Conservation (phyloP, 2,888 invertebrate species). For the Ophioninae sp. region DNA sequence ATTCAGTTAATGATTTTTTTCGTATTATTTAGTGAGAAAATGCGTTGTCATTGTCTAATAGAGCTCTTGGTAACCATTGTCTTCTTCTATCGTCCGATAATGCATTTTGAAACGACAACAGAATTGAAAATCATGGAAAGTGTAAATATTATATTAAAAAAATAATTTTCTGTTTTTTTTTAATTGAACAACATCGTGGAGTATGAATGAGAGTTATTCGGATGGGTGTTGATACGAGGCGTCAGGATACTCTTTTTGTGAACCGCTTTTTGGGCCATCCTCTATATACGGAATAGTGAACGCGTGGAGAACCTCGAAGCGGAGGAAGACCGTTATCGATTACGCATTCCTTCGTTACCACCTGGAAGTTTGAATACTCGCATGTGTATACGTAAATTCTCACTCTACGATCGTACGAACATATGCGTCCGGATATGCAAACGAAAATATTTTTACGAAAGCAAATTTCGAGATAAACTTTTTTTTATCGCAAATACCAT, state of each 20-base stretch:
- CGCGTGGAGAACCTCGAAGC: constrained; percentile 57
- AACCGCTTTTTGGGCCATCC: neutral
- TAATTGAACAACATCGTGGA: no score
- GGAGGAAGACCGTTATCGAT: constrained; percentile 73
- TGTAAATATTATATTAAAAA: no score
- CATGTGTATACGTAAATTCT: constrained; percentile 5
- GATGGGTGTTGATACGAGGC: neutral
- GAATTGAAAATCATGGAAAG: no score
- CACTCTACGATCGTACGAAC: neutral
- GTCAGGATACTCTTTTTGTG: neutral
- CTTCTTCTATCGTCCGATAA: no score
- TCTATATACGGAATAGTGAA: constrained; percentile 45
- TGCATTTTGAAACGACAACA: no score
- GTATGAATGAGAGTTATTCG: neutral
- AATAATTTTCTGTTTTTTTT: no score
- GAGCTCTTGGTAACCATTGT: no score
- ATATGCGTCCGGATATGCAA: neutral
- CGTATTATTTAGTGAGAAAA: no score
- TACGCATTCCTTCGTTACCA: constrained; percentile 71
- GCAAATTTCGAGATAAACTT: neutral
- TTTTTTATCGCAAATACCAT: neutral
- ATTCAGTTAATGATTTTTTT: no score
- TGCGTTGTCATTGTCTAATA: no score
- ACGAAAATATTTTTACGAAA: neutral
- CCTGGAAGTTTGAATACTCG: constrained; percentile 39